Evolutionary conservation across 2,797 vertebrate species (phyloP), one percentile per base, ranked within the genome.

Genomic region (Melanotaenia boesemani): DNA sequence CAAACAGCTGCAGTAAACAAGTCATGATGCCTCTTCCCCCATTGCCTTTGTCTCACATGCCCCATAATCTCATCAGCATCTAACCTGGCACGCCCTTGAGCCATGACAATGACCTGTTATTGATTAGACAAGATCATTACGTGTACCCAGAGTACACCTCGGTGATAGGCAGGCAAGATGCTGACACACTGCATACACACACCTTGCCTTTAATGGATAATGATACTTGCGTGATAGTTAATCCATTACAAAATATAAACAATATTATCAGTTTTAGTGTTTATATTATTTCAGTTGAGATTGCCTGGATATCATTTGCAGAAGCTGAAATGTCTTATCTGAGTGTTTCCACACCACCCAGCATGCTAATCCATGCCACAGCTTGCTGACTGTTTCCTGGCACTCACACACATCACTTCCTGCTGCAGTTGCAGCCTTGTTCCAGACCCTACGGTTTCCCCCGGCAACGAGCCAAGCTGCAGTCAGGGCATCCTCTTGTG

Each of bases 1-100:
- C 91, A 93, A 93, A 93, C 94, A 93, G 85, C 87, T 88, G 92
- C 76, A 73, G 91, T 94, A 94, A 94, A 95, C 95, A 96, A 93
- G 93, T 91, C 83, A 86, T 90, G 88, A 81, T 80, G 75, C 86
- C 34, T 34, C 62, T 34, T 67, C 48, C 13, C 57, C 56, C 67
- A 11, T 82, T 86, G 72, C 84, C 75, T 80, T 91, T 86, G 90
- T 90, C 81, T 89, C 70, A 44, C 55, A 56, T 52, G 68, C 89
- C 86, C 85, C 76, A 70, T 91, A 74, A 91, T 86, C 87, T 89
- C 87, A 81, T 92, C 89, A 89, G 87, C 63, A 41, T 90, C 90
- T 82, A 79, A 76, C 78, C 84, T 74, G 87, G 61, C 77, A 55
- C 60, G 91, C 91, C 94, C 95, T 94, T 96, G 90, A 94, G 90